Conservation (phyloP, 2,888 invertebrate species). For the Diaperis boleti region DNA sequence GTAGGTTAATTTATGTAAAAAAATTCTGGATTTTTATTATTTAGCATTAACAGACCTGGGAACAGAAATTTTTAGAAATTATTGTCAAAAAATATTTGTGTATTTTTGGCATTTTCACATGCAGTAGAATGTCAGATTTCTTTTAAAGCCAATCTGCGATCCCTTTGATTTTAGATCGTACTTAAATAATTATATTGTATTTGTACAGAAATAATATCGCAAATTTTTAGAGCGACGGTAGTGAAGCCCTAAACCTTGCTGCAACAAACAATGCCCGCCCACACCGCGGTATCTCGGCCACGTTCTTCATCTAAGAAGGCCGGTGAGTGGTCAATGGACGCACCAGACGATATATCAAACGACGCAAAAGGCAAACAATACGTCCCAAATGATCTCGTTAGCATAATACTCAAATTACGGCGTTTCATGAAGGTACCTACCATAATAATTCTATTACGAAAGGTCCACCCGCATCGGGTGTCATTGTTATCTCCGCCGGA, state of each 20-base stretch:
- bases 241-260: slow-evolving; percentile 5
- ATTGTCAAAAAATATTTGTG: too few relatives aligned
- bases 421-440: slow-evolving; percentile 2
- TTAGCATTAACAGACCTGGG: too few relatives aligned
- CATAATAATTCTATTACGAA: slow-evolving; percentile 25
- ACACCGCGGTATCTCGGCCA: slow-evolving; percentile 11
- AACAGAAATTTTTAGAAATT: too few relatives aligned
- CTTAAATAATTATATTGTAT: too few relatives aligned
- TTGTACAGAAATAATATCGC: too few relatives aligned
- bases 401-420: slow-evolving; percentile 13
- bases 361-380: slow-evolving; percentile 5
- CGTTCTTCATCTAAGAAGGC: slow-evolving; percentile 17
- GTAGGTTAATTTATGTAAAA: too few relatives aligned
- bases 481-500: slow-evolving; percentile 22
- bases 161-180: too few relatives aligned
- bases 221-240: too few relatives aligned
- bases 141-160: too few relatives aligned
- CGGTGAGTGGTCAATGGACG: slow-evolving; percentile 20
- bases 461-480: slow-evolving; percentile 37
- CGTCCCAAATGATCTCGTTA: slow-evolving; percentile 6
- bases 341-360: neutral
- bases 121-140: too few relatives aligned
- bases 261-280: slow-evolving; percentile 12
- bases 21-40: too few relatives aligned
- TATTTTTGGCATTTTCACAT: too few relatives aligned